phyloP scores from a whole-genome alignment of 2,888 invertebrate species.

The Zhuqinia jingwanae region DNA sequence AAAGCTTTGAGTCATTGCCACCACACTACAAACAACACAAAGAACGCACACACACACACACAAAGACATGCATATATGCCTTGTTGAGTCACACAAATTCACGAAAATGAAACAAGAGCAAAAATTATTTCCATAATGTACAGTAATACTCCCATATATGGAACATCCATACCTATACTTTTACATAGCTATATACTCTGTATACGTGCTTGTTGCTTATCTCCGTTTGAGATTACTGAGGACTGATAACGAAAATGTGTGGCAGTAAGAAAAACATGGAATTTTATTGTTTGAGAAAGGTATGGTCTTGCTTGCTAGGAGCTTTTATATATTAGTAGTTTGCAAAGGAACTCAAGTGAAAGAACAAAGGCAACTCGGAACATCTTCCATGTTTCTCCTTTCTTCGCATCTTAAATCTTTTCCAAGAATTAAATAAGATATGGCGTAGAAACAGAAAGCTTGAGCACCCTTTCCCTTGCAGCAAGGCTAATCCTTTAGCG shows the following conservation, averaged over 20 bases:
- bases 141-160: too few relatives aligned
- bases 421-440: slow-evolving; percentile 22
- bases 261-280: slow-evolving; percentile 33
- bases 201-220: too few relatives aligned
- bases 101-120: neutral
- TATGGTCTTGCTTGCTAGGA: slow-evolving; percentile 9
- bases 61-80: too few relatives aligned
- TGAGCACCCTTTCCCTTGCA: slow-evolving; percentile 46
- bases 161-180: too few relatives aligned
- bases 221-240: too few relatives aligned
- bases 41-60: neutral
- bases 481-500: slow-evolving; percentile 66
- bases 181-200: too few relatives aligned
- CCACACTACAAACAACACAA: neutral
- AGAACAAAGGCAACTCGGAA: neutral
- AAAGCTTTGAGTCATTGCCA: slow-evolving; percentile 49
- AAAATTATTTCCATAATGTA: slow-evolving; percentile 29
- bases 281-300: slow-evolving; percentile 20
- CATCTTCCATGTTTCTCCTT: neutral
- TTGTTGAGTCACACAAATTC: neutral
- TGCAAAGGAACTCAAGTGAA: slow-evolving; percentile 6
- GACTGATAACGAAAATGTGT: too few relatives aligned
- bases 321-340: too few relatives aligned
- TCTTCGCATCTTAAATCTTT: slow-evolving; percentile 45
- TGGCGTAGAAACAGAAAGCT: neutral